Base-by-base conservation (phyloP, 2,113 vertebrate genomes). In the Machaerirhynchus nigripectus region DNA sequence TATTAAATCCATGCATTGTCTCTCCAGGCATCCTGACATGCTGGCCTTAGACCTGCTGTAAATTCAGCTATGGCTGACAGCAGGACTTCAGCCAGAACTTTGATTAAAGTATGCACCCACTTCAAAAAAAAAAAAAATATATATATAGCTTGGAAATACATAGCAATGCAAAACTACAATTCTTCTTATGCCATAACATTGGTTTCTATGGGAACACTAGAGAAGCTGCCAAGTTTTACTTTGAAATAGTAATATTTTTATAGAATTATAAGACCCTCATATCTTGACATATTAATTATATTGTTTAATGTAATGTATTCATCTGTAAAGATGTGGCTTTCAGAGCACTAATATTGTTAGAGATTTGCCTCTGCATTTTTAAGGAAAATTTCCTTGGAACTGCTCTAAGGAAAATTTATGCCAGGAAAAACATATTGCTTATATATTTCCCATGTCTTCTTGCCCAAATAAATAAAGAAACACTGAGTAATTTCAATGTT, bases 1-100 rank as follows among this genome's bases (percentile, higher is more conserved):
- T 78, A 89, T 96, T 97, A 97, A 96, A 97, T 57, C 59, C 74
- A 94, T 70, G 60, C 65, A 53, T 56, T 92, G 53, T 37, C 44
- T 77, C 80, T 83, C 76, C 68, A 95, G 55, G 49, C 92, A 76
- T 87, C 49, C 30, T 94, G 74, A 93, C 55, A 69, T 14, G 67
- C 44, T 61, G 11, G 80, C 67, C 64, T 84, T 71, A 92, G 49
- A 90, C 44, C 10, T 55, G 59, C 60, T 78, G 20, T 80, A 93
- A 95, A 94, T 78, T 96, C 61, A 82, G 44, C 67, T 74, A 28
- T 35, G 28, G 87, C 26, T 93, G 68, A 85, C 13, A 52, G 65
- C 52, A 73, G 15, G 23, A 40, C 9, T 81, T 49, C n/a, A 42
- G 24, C 13, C 74, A 89, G 33, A 65, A 94, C 70, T 94, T 52